Conservation (phyloP, 2,797 vertebrate genomes). For the Mallotus villosus region DNA sequence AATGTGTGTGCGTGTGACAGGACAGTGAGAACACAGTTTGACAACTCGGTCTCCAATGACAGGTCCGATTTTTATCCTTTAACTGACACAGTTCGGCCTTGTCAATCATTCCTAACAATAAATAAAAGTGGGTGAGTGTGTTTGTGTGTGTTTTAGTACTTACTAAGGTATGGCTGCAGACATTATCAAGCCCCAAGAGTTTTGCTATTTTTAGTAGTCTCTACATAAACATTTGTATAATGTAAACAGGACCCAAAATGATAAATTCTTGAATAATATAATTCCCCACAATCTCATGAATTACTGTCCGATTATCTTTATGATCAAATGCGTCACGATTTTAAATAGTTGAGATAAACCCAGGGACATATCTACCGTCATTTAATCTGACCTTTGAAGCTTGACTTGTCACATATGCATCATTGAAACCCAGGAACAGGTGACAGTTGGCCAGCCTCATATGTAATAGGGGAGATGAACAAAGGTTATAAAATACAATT, state of each 20-base stretch:
- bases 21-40: conserved; percentile 18
- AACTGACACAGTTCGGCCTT: conserved; percentile 44
- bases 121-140: not conserved
- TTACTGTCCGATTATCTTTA: no score
- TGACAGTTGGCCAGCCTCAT: not conserved
- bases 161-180: conserved; percentile 1
- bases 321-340: no score
- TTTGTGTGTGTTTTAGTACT: conserved; percentile 33
- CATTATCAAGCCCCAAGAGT: no score
- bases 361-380: not conserved
- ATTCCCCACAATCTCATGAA: no score
- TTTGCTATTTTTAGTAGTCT: no score
- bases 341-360: no score
- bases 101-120: conserved; percentile 48
- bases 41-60: conserved; percentile 39
- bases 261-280: no score
- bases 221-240: no score
- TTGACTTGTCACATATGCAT: no score
- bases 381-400: not conserved
- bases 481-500: not conserved
- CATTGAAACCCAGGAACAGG: not conserved
- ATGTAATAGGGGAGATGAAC: not conserved
- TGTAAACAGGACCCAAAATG: no score
- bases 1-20: not conserved
- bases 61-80: conserved; percentile 53